A percentile compares a stretch with the other conserved stretches of the same genome.
These are phyloP conservation scores for Danionella dracula DNA, from an alignment of 2,797 vertebrate species.

Conservation along the genomic window DNA sequence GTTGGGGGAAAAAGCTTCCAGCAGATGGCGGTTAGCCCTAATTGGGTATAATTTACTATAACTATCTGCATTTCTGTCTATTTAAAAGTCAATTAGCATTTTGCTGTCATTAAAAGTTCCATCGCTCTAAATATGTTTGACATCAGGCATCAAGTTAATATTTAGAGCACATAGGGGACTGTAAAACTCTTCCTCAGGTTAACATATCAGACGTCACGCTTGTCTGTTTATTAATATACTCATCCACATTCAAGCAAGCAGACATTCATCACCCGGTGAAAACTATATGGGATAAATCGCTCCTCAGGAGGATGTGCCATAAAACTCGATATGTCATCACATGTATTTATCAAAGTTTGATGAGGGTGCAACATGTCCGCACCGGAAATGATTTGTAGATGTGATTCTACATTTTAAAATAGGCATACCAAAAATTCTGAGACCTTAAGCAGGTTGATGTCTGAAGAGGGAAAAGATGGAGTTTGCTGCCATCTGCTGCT, in stretches of 20 bases:
- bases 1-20: slow-evolving; percentile 26
- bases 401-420: neutral
- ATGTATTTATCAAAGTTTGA: neutral
- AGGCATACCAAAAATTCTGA: neutral
- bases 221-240: neutral
- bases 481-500: slow-evolving; percentile 67
- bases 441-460: neutral
- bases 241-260: slow-evolving; percentile 7
- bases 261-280: neutral
- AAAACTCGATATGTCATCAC: neutral
- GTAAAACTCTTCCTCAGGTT: neutral
- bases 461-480: slow-evolving; percentile 20
- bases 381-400: neutral
- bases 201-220: slow-evolving; percentile 7
- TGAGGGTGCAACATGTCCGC: neutral
- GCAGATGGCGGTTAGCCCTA: slow-evolving; percentile 49
- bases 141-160: slow-evolving; percentile 27
- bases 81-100: slow-evolving; percentile 54
- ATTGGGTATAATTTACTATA: slow-evolving; percentile 52
- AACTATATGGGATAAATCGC: neutral
- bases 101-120: slow-evolving; percentile 50
- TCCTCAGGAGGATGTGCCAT: neutral
- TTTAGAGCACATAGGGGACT: neutral
- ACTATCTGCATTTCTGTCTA: slow-evolving; percentile 51
- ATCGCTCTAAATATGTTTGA: slow-evolving; percentile 48